Evolutionary conservation across 2,888 invertebrate genomes (phyloP), one percentile per base, ranked within the genome.

Genomic region (Lissonota sp.): DNA sequence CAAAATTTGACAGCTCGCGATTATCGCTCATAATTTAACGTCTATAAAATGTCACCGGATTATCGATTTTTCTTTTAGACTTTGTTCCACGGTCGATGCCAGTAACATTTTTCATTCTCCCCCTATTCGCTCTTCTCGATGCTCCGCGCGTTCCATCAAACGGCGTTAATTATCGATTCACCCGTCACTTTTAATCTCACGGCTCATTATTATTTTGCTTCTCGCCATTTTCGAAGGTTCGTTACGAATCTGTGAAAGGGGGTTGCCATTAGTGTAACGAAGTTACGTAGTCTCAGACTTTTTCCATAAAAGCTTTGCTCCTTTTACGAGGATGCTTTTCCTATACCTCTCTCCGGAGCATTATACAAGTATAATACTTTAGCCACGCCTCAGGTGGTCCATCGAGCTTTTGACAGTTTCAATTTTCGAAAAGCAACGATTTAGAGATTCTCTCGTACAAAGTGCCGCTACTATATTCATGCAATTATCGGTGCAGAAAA

Each of bases 191-290:
- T 60, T 69, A 26, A 58, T 64, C 73, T 69, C 77, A 14, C 58
- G 51, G 14, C 63, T 73, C 77, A 62, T 77, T 77, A 73, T 80
- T 77, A 72, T 73, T 77, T 37, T n/a, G 40, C n/a, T 40, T 46
- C 37, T 66, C 66, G 64, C 60, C 40, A 26, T 26, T 60, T 73
- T 64, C 69, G 58, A 80, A 73, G 46, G 55, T 67, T 60, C 46
- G 76, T 73, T 73, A 72, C 49, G 67, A 80, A 77, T 80, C 72
- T 46, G 37, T 44, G 53, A 73, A 58, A 42, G 71, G 66, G 62
- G 46, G 16, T 57, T 53, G 51, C 80, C 80, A 80, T 80, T 80
- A 80, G 69, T 58, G 73, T 77, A 77, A 80, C 73, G 49, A 73
- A 77, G 77, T 80, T 80, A 80, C 44, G 42, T 37, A 69, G 63